Evolutionary conservation across 2,113 vertebrate genomes (phyloP), one percentile per base, ranked within the genome.

Genomic region (Orientallactaga bullata): DNA sequence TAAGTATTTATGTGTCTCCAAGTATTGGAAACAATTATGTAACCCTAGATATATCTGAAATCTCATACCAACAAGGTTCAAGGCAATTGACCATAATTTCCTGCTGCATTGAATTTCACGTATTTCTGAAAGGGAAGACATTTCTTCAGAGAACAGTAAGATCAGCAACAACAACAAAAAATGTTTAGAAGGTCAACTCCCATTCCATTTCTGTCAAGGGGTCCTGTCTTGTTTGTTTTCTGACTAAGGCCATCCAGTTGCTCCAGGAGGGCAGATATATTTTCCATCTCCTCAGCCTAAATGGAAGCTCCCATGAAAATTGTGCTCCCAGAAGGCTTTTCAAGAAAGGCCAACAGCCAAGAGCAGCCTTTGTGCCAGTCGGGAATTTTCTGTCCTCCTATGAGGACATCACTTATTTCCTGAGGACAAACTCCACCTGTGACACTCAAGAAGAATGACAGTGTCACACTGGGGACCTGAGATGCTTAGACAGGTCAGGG

Each of bases 1-100:
- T 84, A 84, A 51, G 74, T 79, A 74, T 96, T 94, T 90, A 51
- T 88, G 51, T 90, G 79, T 77, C 90, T 71, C 89, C 12, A n/a
- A 81, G 89, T 16, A 87, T 61, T 94, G 89, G 89, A 96, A 95
- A 95, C 72, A 84, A 92, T 92, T 86, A 90, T 35, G 86, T 91
- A 89, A 84, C 77, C 61, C 78, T 89, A 93, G 89, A 86, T 30
- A 35, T 79, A 15, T 76, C 82, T 71, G 77, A 93, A 94, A 78
- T 90, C 71, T 80, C 91, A 73, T 42, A 79, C 88, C 58, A 12
- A 76, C 69, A 80, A 90, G 61, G 65, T 88, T 95, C 39, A 18
- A 81, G 80, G 89, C 84, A 85, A 87, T 90, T 88, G 74, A 78
- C 72, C 89, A 58, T 79, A 73, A 94, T 94, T 91, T 77, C 81